Evolutionary conservation across 2,113 vertebrate genomes (phyloP), one percentile per base, ranked within the genome.

Genomic region (Xenopus tropicalis): DNA sequence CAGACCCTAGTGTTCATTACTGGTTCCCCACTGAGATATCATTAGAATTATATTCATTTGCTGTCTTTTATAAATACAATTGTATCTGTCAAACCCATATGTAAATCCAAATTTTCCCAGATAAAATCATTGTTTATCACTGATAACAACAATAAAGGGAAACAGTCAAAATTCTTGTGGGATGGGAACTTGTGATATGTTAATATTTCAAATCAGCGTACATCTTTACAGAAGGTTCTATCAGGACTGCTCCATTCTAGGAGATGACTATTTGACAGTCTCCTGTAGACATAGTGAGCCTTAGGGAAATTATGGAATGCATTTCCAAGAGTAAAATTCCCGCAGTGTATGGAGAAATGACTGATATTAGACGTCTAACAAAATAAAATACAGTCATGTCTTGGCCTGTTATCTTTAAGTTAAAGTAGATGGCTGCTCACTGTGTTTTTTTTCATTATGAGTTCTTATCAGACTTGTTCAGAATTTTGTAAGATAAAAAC

Each of bases 291-390:
- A 20, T 58, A 56, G 23, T 37, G 48, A 56, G 66, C 73, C 66
- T 62, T 54, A 63, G 66, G 66, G 73, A 76, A 69, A 76, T 76
- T 63, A 62, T n/a, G 63, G 48, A 63, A 69, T 52, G 58, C 62
- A 66, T 56, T 75, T 67, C 29, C 58, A 76, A 64, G 58, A 76
- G 62, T 76, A 21, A 69, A 76, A 76, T 63, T 51, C 73, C 73
- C 58, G 69, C 37, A 23, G 73, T 43, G 57, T 54, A 44, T 44
- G 42, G 46, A 63, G 48, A 56, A 76, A 76, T 21, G 58, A 67
- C 44, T 25, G 19, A 61, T 65, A 74, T 74, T 74, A 74, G 64
- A 56, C 68, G 43, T 58, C 46, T 37, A 51, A 74, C 72, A 68
- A 61, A 74, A 68, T 46, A 20, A 59, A 51, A 61, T 61, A 37